Evolutionary conservation across 2,113 vertebrate genomes (phyloP), one percentile per base, ranked within the genome.

Genomic region (Gavia stellata): DNA sequence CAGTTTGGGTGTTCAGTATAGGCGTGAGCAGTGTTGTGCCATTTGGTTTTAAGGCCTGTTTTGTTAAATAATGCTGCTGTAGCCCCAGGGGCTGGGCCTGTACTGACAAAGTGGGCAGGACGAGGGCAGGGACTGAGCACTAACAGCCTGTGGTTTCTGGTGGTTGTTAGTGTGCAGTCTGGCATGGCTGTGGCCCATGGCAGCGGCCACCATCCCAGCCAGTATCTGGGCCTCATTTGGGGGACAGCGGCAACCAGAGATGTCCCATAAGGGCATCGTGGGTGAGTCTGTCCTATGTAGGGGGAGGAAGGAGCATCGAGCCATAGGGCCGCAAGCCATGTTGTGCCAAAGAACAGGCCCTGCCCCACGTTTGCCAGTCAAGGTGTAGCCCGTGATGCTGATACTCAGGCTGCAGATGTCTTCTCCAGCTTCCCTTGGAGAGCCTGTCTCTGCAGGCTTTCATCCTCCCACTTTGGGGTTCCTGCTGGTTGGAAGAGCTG

Each of bases 221-320:
- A 26, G 7, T 19, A 17, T 34, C 40, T 80, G 42, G 13, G 40
- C 18, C n/a, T 62, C 47, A 13, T 62, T 2, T 31, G 3, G 24
- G 42, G 17, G 28, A 65, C 14, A 36, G 53, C 47, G 62, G 26
- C 40, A 80, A 31, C 40, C 42, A 44, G 5, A 56, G 53, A 29
- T 0, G 1, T 56, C 53, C n/a, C 1, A 0, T 42, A 67, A 59
- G 34, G 34, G 52, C 70, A 34, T 17, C 11, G 4, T 15, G 19
- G n/a, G 4, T 15, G 20, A 55, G 17, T 12, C 24, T n/a, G 31
- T 42, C 38, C n/a, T 42, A 1, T 6, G 15, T 7, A 33, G 18
- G 18, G 5, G 17, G 44, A 53, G 26, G 49, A 81, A 71, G 23
- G 56, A 85, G 28, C 26, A 34, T 25, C 2, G 1, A n/a, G 53